These are phyloP conservation scores for Nomia melanderi DNA, from an alignment of 1,140 invertebrate genomes.

Conservation along the genomic window DNA sequence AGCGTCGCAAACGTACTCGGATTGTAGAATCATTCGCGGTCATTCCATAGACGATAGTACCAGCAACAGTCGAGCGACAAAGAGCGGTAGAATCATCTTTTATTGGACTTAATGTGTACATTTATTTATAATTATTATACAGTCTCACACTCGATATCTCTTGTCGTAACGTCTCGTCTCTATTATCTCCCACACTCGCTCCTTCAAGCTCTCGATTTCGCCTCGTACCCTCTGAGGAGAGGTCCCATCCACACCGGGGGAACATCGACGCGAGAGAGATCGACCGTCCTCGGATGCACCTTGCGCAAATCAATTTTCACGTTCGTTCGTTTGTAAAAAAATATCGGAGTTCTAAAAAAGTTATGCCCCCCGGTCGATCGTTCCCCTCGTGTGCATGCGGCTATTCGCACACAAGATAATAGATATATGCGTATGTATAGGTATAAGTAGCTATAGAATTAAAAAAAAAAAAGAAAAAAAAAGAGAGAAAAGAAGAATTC, in stretches of 20 bases:
- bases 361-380: slow-evolving; percentile 22
- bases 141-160: slow-evolving; percentile 76
- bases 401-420: slow-evolving; percentile 25
- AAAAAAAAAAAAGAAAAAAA: too few species aligned
- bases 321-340: slow-evolving; percentile 32
- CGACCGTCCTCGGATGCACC: not conserved
- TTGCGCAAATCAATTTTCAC: not conserved
- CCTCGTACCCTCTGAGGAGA: slow-evolving; percentile 19
- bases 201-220: slow-evolving; percentile 17
- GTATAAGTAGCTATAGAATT: slow-evolving; percentile 39
- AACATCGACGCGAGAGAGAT: slow-evolving; percentile 19
- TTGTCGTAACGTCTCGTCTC: slow-evolving; percentile 44
- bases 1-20: not conserved
- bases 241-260: slow-evolving; percentile 17
- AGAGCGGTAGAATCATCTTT: slow-evolving; percentile 21
- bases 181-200: slow-evolving; percentile 55
- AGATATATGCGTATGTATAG: not conserved
- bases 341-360: slow-evolving; percentile 33
- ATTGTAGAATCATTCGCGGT: not conserved
- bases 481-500: too few species aligned
- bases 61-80: not conserved
- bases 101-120: slow-evolving; percentile 75
- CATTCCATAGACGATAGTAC: not conserved
- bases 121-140: slow-evolving; percentile 80
- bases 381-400: slow-evolving; percentile 30